These are phyloP conservation scores for Fragum fragum DNA, from an alignment of 2,888 invertebrate genomes.

Conservation along the genomic window DNA sequence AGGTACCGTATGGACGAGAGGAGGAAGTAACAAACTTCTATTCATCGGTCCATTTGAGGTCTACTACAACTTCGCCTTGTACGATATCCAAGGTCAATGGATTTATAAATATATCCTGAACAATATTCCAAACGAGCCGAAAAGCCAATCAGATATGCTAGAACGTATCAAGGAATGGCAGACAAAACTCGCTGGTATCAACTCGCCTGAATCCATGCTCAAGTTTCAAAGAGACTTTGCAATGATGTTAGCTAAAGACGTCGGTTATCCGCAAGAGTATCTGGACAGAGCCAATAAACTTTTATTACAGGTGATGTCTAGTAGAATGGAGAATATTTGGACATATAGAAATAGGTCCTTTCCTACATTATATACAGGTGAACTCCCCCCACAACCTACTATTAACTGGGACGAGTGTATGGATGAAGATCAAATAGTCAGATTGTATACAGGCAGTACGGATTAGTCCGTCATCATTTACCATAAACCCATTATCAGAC, in stretches of 20 bases:
- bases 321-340: neutral
- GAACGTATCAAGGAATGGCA: slow-evolving; percentile 5
- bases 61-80: slow-evolving; percentile 1
- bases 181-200: neutral
- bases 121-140: neutral
- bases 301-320: neutral
- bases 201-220: neutral
- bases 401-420: slow-evolving; percentile 7
- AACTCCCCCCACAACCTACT: neutral
- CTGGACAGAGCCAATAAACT: neutral
- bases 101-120: neutral
- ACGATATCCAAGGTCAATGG: slow-evolving; percentile 17
- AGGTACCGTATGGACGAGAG: slow-evolving; percentile 14
- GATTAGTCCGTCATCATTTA: too few relatives aligned
- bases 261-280: slow-evolving; percentile 5
- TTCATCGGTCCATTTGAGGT: neutral
- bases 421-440: neutral
- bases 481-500: too few relatives aligned
- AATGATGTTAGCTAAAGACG: neutral
- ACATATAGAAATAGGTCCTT: slow-evolving; percentile 8
- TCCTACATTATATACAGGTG: slow-evolving; percentile 2
- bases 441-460: neutral
- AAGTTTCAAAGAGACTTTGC: neutral
- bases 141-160: neutral
- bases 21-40: slow-evolving; percentile 5